Conservation (phyloP, 2,888 invertebrate genomes). For the Lamellibrachia satsuma region DNA sequence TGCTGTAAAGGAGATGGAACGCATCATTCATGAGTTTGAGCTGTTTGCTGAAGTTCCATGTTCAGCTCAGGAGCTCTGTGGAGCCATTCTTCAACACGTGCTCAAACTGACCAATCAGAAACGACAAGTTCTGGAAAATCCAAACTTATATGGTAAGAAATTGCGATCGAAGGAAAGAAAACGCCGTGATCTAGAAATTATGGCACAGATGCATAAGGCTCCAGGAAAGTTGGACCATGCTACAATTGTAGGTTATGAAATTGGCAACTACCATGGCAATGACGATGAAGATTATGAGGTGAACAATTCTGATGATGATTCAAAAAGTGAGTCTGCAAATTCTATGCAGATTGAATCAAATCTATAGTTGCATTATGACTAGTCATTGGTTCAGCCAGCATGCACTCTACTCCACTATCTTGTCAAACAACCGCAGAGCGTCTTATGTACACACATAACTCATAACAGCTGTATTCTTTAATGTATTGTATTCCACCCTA, state of each 20-base stretch:
- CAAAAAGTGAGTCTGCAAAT: slow-evolving; percentile 18
- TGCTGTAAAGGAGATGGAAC: slow-evolving; percentile 72
- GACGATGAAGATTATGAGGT: slow-evolving; percentile 50
- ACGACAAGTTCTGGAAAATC: slow-evolving; percentile 79
- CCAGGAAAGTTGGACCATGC: slow-evolving; percentile 92
- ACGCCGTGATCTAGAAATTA: slow-evolving; percentile 66
- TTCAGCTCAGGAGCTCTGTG: slow-evolving; percentile 64
- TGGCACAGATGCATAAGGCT: slow-evolving; percentile 79
- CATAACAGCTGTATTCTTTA: neutral
- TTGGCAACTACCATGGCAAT: slow-evolving; percentile 64
- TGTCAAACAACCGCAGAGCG: neutral
- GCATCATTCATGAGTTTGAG: slow-evolving; percentile 63
- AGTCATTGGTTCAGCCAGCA: neutral
- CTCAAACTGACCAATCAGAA: slow-evolving; percentile 79
- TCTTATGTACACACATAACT: neutral
- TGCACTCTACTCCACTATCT: neutral
- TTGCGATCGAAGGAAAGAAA: slow-evolving; percentile 58
- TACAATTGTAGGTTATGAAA: slow-evolving; percentile 82
- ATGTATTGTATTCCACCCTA: neutral
- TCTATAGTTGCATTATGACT: neutral
- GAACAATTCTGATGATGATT: slow-evolving; percentile 31
- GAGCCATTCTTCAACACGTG: slow-evolving; percentile 63
- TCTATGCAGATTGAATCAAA: neutral
- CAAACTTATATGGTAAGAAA: slow-evolving; percentile 58
- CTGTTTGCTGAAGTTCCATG: slow-evolving; percentile 60